Base-by-base conservation (phyloP, 2,797 vertebrate species). In the Danionella dracula region DNA sequence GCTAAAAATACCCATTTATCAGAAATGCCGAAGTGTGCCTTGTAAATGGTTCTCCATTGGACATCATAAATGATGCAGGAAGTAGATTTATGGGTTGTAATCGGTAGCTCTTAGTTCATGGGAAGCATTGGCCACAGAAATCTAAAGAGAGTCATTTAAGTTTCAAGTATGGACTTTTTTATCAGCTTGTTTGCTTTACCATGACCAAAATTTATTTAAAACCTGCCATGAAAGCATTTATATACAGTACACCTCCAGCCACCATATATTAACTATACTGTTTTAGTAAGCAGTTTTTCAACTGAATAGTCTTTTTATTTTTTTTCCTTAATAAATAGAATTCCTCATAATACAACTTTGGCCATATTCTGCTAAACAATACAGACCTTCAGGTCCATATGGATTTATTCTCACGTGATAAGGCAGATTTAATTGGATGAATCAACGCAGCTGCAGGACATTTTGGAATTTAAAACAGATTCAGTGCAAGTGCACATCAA, bases 51-150 rank as follows among this genome's bases (percentile, higher is more conserved):
- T 44, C 15, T 45, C 62, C 31, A 55, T 2, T 65, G 40, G 50
- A 65, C 40, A 21, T 37, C 51, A 66, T 54, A 46, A 66, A 37
- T 53, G 38, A 64, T 66, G 40, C 40, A 55, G 20, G 13, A 7
- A 66, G 50, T 46, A 31, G 31, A 66, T 55, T 55, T 54, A 66
- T 55, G 45, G 51, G 40, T 46, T 46, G 15, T 56, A 46, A 46
- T n/a, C 20, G 6, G 16, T 45, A 35, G 49, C 50, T 66, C 6
- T 55, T 17, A 45, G 62, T 17, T 44, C 49, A 64, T 65, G 29
- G 40, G 38, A 65, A 55, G n/a, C 15, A n/a, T 17, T 8, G 31
- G 45, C 10, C 8, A 11, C 2, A 19, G 31, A 45, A 56, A 45
- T 56, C 19, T 42, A 15, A 64, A 53, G 42, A 15, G 31, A 27